Percentiles rank a stretch among this genome's conserved stretches.
These are phyloP conservation scores for Bradypus variegatus DNA, from an alignment of 2,797 vertebrate species.

Conservation along the genomic window DNA sequence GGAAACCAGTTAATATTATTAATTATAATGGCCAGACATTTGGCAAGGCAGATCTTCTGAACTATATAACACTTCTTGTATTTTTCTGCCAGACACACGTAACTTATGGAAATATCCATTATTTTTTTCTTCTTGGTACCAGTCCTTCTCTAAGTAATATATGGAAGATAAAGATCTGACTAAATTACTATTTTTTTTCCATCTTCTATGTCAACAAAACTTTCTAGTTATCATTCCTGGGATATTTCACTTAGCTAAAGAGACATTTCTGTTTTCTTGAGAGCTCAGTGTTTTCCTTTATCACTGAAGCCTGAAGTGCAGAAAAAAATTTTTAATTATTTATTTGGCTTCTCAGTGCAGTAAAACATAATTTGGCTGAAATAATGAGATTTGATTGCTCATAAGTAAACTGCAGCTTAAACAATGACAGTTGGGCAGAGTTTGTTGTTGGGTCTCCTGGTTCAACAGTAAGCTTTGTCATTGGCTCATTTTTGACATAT, in stretches of 20 bases:
- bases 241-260: not conserved
- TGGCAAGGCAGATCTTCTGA: not conserved
- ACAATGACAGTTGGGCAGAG: conserved; percentile 60
- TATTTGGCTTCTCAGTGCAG: conserved; percentile 43
- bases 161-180: not conserved
- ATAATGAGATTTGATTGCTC: conserved; percentile 72
- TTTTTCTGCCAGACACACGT: not conserved
- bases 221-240: conserved; percentile 24
- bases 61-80: not conserved
- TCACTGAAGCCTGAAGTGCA: conserved; percentile 50
- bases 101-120: not conserved
- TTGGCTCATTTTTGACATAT: conserved; percentile 56
- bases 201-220: not conserved
- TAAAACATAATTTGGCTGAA: conserved; percentile 72
- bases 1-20: not conserved
- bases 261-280: conserved; percentile 31
- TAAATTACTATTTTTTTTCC: not conserved
- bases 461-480: conserved; percentile 56
- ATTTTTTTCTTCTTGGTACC: not conserved
- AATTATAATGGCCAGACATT: not conserved
- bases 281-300: conserved; percentile 48
- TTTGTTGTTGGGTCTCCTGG: conserved; percentile 61
- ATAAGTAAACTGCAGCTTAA: conserved; percentile 72
- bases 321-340: not conserved
- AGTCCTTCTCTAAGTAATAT: not conserved